Evolutionary conservation across 1,140 invertebrate genomes (phyloP), one percentile per base, ranked within the genome.

Genomic region (Pachyrhynchus sulphureomaculatus): DNA sequence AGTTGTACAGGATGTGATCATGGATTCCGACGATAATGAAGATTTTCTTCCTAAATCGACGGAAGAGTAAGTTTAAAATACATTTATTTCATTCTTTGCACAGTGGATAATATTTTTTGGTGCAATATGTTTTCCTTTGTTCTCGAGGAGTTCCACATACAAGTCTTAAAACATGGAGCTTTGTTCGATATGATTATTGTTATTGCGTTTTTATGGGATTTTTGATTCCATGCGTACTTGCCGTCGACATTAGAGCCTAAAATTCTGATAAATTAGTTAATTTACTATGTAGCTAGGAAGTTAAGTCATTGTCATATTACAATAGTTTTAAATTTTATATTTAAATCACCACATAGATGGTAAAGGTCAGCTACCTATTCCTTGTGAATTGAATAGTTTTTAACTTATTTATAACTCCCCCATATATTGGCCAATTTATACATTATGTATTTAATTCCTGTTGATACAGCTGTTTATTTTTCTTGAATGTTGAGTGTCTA

Each of bases 31-130:
- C 23, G 68, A 74, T n/a, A 68, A 65, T 29, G 70, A 72, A 4
- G 68, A 69, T n/a, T 70, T 76, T 55, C 64, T 76, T 48, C 65
- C 72, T 6, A 69, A 67, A 68, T 69, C 54, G 58, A 49, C 67
- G 20, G 67, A 70, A 64, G 70, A 75, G 73, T 74, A 67, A 75
- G 73, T 74, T 33, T 8, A 39, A 42, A 37, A 1, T 13, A n/a
- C 5, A n/a, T 13, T 1, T 37, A n/a, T 37, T 15, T 37, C 6
- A 13, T 5, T 36, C 1, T 10, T 5, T 18, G 13, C 13, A 15
- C 5, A 15, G 1, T 37, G n/a, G 13, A n/a, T n/a, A 1, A 13
- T 4, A 37, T 39, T 39, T 39, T 39, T 39, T 39, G 2, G 13
- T 39, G 2, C 12, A n/a, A n/a, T n/a, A n/a, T n/a, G n/a, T n/a